These are phyloP conservation scores for Corvus hawaiiensis DNA, from an alignment of 2,113 vertebrate species.

Conservation along the genomic window DNA sequence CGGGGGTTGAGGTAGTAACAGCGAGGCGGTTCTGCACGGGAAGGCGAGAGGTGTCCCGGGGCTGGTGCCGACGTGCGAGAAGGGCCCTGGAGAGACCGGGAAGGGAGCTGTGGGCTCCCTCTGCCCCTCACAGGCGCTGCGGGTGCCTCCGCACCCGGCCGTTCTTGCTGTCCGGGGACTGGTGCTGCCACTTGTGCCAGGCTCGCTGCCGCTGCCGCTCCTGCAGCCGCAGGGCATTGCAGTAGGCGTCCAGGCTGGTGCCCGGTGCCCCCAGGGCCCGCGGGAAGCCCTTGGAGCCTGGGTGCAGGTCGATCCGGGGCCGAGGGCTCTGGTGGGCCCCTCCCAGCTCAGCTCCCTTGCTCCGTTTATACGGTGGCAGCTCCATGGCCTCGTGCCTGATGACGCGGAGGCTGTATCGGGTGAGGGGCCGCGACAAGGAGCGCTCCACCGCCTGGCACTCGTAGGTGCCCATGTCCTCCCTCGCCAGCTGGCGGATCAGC, in stretches of 20 bases:
- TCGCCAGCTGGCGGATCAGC: constrained; percentile 74
- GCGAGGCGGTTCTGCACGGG: background rate
- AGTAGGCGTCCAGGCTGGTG: constrained; percentile 75
- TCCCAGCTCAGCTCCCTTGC: constrained; percentile 22
- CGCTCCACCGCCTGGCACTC: constrained; percentile 73
- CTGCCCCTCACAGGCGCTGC: background rate
- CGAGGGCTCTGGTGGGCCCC: background rate
- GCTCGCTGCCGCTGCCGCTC: constrained; percentile 78
- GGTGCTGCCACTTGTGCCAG: constrained; percentile 77
- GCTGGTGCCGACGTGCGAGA: background rate
- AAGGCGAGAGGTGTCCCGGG: background rate
- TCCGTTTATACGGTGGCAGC: background rate
- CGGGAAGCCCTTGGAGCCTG: constrained; percentile 73
- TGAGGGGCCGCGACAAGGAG: constrained; percentile 70
- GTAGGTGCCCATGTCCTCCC: constrained; percentile 70
- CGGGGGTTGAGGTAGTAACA: constrained; percentile 20
- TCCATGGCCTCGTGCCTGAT: constrained; percentile 64
- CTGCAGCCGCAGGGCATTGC: constrained; percentile 77
- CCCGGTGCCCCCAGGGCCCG: constrained; percentile 56
- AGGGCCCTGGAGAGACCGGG: background rate
- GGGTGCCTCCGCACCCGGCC: constrained; percentile 78
- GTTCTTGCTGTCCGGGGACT: constrained; percentile 63
- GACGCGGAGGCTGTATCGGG: constrained; percentile 71
- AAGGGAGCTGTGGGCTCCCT: background rate
- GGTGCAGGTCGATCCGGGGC: background rate